These are phyloP conservation scores for Picus viridis DNA, from an alignment of 2,797 vertebrate species.

Conservation along the genomic window DNA sequence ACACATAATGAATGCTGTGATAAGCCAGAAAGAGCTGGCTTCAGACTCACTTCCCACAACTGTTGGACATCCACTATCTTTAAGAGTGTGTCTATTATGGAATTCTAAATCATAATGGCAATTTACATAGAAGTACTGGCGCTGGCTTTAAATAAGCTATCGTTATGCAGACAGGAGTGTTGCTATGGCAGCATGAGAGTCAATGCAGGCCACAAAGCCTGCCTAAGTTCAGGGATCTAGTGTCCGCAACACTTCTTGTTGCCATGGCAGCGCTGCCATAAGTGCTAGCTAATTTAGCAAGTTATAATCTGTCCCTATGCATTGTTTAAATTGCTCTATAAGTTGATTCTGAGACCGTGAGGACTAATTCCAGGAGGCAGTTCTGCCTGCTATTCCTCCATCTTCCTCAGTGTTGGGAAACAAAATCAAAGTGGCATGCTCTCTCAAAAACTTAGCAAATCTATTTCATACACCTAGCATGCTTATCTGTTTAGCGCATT, in stretches of 20 bases:
- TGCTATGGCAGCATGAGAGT: constrained; percentile 40
- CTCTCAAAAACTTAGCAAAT: neutral
- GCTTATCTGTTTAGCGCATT: neutral
- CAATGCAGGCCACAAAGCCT: neutral
- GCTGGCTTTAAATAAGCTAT: neutral
- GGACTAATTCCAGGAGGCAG: neutral
- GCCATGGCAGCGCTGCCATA: neutral
- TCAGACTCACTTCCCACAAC: neutral
- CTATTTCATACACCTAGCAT: neutral
- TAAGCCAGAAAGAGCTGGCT: neutral
- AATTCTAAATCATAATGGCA: neutral
- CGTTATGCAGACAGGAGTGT: neutral
- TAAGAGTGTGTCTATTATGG: neutral
- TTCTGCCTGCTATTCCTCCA: neutral
- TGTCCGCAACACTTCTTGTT: neutral
- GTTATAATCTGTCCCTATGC: neutral
- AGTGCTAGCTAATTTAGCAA: constrained; percentile 5
- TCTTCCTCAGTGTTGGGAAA: neutral
- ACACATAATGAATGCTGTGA: neutral
- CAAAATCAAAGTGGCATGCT: neutral
- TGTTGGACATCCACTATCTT: neutral
- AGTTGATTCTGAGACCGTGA: neutral
- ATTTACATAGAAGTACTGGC: neutral
- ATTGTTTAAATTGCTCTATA: neutral
- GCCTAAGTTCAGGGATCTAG: neutral